These are phyloP conservation scores for Drosophila seguyi DNA, from an alignment of 1,140 invertebrate species.

Conservation along the genomic window DNA sequence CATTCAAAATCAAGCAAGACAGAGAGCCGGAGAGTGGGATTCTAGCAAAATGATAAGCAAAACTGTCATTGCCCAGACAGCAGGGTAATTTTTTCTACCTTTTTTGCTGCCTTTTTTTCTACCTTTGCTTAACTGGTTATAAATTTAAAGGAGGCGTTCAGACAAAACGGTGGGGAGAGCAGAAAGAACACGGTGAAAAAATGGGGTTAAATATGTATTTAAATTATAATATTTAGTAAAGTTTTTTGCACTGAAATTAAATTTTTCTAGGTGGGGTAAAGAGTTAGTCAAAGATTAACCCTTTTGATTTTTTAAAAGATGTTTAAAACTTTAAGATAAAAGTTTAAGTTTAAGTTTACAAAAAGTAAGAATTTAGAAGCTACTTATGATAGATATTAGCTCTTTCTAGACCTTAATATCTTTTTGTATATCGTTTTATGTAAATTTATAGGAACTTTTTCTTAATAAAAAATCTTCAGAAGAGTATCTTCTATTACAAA, in stretches of 20 bases:
- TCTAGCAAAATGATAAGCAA: slow-evolving; percentile 78
- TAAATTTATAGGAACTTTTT: too few species aligned
- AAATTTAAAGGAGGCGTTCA: slow-evolving; percentile 60
- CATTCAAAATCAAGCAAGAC: slow-evolving; percentile 27
- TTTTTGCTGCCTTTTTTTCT: slow-evolving; percentile 20
- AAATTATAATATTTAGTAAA: not conserved
- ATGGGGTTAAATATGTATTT: not conserved
- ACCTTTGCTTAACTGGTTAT: slow-evolving; percentile 63
- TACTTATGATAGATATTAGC: too few species aligned
- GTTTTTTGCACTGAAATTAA: not conserved
- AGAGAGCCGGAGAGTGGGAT: slow-evolving; percentile 49
- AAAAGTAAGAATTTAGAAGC: too few species aligned
- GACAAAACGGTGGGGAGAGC: slow-evolving; percentile 6
- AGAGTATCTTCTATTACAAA: too few species aligned
- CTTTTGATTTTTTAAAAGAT: not conserved
- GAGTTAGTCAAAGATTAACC: not conserved
- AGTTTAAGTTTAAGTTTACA: too few species aligned
- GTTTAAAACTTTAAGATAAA: too few species aligned
- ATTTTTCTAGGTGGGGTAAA: not conserved
- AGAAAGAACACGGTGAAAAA: slow-evolving; percentile 27
- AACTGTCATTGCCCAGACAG: slow-evolving; percentile 64
- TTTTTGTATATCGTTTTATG: too few species aligned
- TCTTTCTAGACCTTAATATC: too few species aligned
- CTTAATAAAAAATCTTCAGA: too few species aligned
- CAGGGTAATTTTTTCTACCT: slow-evolving; percentile 29